Percentiles rank a stretch among this genome's conserved stretches.
These are phyloP conservation scores for Euura lappo DNA, from an alignment of 1,140 invertebrate species.

Conservation along the genomic window DNA sequence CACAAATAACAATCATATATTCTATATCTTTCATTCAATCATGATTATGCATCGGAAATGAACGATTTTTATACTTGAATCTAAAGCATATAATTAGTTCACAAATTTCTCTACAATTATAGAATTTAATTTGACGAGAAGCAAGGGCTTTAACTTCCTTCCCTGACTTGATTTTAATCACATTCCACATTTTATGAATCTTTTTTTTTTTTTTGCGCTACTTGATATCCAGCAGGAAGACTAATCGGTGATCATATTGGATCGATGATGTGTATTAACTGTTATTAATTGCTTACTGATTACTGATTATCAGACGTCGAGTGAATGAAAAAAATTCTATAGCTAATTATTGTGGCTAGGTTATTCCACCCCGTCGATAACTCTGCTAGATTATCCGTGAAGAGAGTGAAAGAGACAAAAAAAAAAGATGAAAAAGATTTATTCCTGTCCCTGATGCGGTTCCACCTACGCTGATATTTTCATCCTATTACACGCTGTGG, in stretches of 20 bases:
- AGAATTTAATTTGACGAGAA: too few species aligned
- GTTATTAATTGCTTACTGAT: conserved; percentile 43
- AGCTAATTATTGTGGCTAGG: neutral
- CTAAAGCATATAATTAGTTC: too few species aligned
- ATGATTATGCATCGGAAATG: too few species aligned
- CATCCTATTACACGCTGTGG: neutral
- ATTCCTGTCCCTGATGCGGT: neutral
- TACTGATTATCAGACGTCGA: conserved; percentile 38
- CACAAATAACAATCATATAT: neutral
- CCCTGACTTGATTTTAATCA: too few species aligned
- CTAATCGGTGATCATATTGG: neutral
- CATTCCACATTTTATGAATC: neutral
- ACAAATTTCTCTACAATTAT: too few species aligned
- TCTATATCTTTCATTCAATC: neutral
- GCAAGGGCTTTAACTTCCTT: too few species aligned
- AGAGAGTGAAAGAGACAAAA: too few species aligned
- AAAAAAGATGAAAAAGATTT: neutral
- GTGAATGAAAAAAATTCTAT: conserved; percentile 29
- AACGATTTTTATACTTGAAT: too few species aligned
- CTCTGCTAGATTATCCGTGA: neutral
- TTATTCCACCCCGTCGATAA: neutral
- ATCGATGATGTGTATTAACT: neutral
- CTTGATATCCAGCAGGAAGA: neutral
- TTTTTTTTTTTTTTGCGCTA: neutral
- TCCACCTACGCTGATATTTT: neutral